These are phyloP conservation scores for Psammodynastes pulverulentus DNA, from an alignment of 2,113 vertebrate genomes.

Conservation along the genomic window DNA sequence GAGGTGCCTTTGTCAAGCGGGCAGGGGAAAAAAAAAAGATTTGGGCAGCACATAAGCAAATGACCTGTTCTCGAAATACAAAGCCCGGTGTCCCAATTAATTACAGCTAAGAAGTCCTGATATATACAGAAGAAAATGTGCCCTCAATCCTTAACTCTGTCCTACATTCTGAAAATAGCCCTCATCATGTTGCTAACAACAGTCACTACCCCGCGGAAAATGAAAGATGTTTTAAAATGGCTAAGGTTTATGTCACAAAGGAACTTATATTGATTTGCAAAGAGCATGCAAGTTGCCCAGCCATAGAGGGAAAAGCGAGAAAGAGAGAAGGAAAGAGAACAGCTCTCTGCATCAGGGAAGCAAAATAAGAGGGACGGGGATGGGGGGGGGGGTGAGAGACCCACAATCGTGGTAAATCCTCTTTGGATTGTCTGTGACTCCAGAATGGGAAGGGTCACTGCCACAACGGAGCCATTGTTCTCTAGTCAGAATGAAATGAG, in stretches of 20 bases:
- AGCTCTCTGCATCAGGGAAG: neutral
- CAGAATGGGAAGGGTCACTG: neutral
- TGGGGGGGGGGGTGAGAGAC: neutral
- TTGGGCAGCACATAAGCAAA: conserved; percentile 77
- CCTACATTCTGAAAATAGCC: conserved; percentile 84
- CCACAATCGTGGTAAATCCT: conserved; percentile 7
- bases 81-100: conserved; percentile 84
- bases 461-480: fast-evolving
- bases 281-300: neutral
- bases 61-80: conserved; percentile 80
- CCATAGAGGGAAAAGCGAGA: neutral
- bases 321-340: fast-evolving
- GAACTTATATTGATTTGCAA: conserved; percentile 23
- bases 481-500: fast-evolving
- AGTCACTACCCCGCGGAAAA: conserved; percentile 12
- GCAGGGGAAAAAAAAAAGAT: conserved; percentile 21
- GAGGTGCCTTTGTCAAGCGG: conserved; percentile 74
- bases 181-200: conserved; percentile 76
- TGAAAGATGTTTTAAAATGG: conserved; percentile 56
- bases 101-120: conserved; percentile 83
- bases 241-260: neutral
- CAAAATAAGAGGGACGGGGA: neutral
- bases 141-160: conserved; percentile 78
- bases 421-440: neutral
- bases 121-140: conserved; percentile 75